These are phyloP conservation scores for Mythimna loreyi DNA, from an alignment of 2,888 invertebrate species.

Conservation along the genomic window DNA sequence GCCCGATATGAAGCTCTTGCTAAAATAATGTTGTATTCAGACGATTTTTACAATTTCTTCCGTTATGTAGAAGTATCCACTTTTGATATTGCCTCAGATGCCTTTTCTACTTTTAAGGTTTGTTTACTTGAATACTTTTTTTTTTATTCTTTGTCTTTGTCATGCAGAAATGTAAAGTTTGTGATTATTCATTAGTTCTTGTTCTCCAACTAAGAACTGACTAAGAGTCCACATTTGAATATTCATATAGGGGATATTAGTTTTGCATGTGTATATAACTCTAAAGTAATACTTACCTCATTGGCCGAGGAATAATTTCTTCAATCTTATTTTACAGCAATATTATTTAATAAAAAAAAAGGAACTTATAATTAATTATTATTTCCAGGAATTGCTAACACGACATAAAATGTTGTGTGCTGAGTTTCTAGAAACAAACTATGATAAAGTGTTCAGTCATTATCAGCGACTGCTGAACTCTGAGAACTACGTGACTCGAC, in stretches of 20 bases:
- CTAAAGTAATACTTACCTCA: conserved; percentile 13
- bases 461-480: conserved; percentile 99
- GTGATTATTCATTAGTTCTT: not conserved
- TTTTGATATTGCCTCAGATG: conserved; percentile 99
- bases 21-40: conserved; percentile 99
- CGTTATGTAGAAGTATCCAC: conserved; percentile 99
- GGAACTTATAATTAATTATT: conserved; percentile 12
- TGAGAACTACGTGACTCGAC: conserved; percentile 99
- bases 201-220: not conserved
- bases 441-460: conserved; percentile 99
- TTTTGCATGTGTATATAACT: conserved; percentile 5
- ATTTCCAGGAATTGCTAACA: conserved; percentile 96
- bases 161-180: conserved; percentile 3
- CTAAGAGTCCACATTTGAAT: not conserved
- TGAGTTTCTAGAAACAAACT: conserved; percentile 99
- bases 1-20: conserved; percentile 99
- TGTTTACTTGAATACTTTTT: conserved; percentile 42
- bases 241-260: conserved; percentile 6
- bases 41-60: conserved; percentile 99
- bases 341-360: not conserved
- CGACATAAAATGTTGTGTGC: conserved; percentile 99
- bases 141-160: not conserved
- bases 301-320: not conserved
- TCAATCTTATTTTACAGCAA: not conserved
- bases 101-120: conserved; percentile 99